Evolutionary conservation across 2,888 invertebrate species (phyloP).

Genomic region (Melikaiella ostensackeni): DNA sequence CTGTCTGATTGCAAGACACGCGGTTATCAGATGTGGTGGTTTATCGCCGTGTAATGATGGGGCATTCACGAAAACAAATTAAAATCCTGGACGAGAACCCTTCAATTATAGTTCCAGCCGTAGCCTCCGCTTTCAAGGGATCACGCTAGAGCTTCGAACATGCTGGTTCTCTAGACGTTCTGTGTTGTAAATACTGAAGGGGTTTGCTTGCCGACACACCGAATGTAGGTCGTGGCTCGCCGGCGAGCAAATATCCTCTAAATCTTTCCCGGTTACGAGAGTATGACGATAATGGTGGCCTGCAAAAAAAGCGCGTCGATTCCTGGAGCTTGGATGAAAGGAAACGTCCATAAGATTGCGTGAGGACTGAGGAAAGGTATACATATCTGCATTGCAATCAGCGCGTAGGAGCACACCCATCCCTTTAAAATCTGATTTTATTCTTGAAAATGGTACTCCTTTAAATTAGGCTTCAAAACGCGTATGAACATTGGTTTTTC

Average conservation of each 20-base stretch:
- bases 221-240: constrained; percentile 52
- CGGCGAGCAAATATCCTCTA: constrained; percentile 54
- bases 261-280: constrained; percentile 48
- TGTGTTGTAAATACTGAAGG: constrained; percentile 51
- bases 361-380: neutral
- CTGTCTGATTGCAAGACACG: constrained; percentile 43
- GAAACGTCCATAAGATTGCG: neutral
- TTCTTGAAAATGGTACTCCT: neutral
- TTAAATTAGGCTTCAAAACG: neutral
- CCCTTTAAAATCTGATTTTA: neutral
- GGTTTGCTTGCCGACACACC: constrained; percentile 51
- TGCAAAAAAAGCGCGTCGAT: constrained; percentile 42
- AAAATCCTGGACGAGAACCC: constrained; percentile 54
- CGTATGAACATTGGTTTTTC: no score
- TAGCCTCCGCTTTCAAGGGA: constrained; percentile 40
- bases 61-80: constrained; percentile 54
- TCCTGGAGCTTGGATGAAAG: constrained; percentile 14
- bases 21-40: constrained; percentile 51
- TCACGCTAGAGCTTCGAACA: constrained; percentile 41
- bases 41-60: constrained; percentile 55
- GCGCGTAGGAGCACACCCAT: neutral
- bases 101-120: constrained; percentile 50
- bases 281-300: constrained; percentile 40
- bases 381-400: neutral
- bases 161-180: constrained; percentile 14